Percentiles rank a stretch among this genome's conserved stretches.
Conservation (phyloP, 1,140 invertebrate genomes). For the Formica selysi region DNA sequence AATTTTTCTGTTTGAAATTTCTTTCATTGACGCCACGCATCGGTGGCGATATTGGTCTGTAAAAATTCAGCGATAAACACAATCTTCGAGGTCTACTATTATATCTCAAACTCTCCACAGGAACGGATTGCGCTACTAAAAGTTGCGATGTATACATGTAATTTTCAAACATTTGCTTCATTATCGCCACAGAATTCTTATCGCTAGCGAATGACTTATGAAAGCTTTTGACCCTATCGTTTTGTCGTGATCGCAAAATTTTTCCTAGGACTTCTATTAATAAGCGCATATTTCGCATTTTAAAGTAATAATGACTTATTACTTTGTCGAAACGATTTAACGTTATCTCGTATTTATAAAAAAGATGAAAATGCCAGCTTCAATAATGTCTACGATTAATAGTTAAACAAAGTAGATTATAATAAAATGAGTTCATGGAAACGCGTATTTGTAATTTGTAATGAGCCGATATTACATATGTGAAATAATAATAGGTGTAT, state of each 20-base stretch:
- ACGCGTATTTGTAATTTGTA: background rate
- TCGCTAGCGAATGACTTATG: background rate
- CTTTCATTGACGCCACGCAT: slow-evolving; percentile 32
- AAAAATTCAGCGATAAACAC: slow-evolving; percentile 49
- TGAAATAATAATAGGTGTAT: slow-evolving; percentile 5
- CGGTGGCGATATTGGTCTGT: background rate
- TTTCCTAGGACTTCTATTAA: background rate
- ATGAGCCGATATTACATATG: background rate
- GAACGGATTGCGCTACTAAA: background rate
- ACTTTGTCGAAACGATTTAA: background rate
- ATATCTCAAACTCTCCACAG: background rate
- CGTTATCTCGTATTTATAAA: background rate
- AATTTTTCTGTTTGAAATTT: slow-evolving; percentile 2
- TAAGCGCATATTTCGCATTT: background rate
- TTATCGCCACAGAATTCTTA: slow-evolving; percentile 13
- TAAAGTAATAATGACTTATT: slow-evolving; percentile 7
- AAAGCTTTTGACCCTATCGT: background rate
- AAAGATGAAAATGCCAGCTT: background rate
- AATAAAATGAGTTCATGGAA: slow-evolving; percentile 7
- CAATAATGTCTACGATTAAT: background rate
- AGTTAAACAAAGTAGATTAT: background rate
- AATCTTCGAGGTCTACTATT: slow-evolving; percentile 25
- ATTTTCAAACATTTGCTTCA: slow-evolving; percentile 33
- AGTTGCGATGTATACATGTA: background rate
- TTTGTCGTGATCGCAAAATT: slow-evolving; percentile 3